Conservation (phyloP, 1,140 invertebrate species). For the Episyrphus balteatus region DNA sequence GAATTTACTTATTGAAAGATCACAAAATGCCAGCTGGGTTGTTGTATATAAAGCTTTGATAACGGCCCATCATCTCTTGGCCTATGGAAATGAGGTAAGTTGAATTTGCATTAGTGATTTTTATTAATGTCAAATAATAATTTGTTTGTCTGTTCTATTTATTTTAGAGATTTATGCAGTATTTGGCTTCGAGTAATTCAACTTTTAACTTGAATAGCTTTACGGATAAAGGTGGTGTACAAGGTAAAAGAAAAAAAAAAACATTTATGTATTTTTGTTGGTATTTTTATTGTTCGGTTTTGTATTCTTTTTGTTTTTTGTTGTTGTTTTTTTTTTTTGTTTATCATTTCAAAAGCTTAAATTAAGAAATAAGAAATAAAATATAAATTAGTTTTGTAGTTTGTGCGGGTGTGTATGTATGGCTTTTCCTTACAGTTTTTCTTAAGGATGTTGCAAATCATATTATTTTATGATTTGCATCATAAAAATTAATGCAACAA, state of each 20-base stretch:
- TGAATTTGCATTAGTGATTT: conserved; percentile 5
- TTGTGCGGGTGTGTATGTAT: too few species aligned
- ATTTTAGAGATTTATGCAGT: conserved; percentile 94
- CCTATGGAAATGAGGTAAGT: conserved; percentile 97
- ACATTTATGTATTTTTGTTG: background rate
- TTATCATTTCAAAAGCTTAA: too few species aligned
- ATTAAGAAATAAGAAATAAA: too few species aligned
- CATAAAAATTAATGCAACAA: too few species aligned
- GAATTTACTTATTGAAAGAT: conserved; percentile 94
- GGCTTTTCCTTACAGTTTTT: too few species aligned
- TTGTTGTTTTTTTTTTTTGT: too few species aligned
- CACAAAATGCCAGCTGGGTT: conserved; percentile 95
- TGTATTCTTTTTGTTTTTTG: too few species aligned
- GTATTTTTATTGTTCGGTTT: too few species aligned
- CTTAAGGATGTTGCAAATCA: too few species aligned
- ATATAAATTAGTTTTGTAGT: too few species aligned
- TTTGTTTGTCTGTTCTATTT: background rate
- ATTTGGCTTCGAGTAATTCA: conserved; percentile 97
- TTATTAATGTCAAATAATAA: background rate
- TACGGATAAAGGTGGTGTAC: conserved; percentile 89
- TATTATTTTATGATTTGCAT: too few species aligned
- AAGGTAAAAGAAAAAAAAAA: conserved; percentile 55
- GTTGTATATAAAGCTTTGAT: conserved; percentile 98
- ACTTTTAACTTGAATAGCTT: conserved; percentile 97
- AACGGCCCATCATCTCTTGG: conserved; percentile 97